Evolutionary conservation across 2,113 vertebrate genomes (phyloP).

Genomic region (Mormyrus lacerda): DNA sequence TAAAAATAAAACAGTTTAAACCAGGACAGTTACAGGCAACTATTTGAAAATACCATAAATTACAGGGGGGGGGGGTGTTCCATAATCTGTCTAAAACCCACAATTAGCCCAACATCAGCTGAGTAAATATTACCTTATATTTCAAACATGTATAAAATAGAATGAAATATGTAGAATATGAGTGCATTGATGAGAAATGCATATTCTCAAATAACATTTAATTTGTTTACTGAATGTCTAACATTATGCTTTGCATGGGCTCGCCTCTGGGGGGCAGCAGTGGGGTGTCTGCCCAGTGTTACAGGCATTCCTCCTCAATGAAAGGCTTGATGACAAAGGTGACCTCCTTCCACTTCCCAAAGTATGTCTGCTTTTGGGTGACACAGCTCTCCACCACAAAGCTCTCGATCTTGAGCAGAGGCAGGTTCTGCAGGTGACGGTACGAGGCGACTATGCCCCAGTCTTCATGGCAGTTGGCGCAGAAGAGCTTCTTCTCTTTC

Average conservation of each 20-base stretch:
- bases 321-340: slow-evolving; percentile 53
- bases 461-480: slow-evolving; percentile 52
- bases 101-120: not conserved
- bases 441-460: slow-evolving; percentile 64
- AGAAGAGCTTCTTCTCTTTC: slow-evolving; percentile 56
- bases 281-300: not conserved
- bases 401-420: slow-evolving; percentile 66
- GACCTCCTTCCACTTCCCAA: slow-evolving; percentile 56
- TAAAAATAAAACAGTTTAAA: not conserved
- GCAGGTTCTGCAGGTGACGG: slow-evolving; percentile 53
- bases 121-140: not conserved
- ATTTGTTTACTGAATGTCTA: not conserved
- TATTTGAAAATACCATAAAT: not conserved
- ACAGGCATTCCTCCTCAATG: slow-evolving; percentile 42
- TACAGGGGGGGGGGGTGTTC: not conserved
- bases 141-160: not conserved
- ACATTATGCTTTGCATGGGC: not conserved
- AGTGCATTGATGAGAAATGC: not conserved
- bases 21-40: not conserved
- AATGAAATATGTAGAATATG: not conserved
- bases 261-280: not conserved
- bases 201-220: not conserved
- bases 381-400: slow-evolving; percentile 54
- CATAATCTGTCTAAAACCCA: not conserved
- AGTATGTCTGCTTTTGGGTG: slow-evolving; percentile 37